Base-by-base conservation (phyloP, 2,888 invertebrate genomes). In the Podotricha telesiphe region DNA sequence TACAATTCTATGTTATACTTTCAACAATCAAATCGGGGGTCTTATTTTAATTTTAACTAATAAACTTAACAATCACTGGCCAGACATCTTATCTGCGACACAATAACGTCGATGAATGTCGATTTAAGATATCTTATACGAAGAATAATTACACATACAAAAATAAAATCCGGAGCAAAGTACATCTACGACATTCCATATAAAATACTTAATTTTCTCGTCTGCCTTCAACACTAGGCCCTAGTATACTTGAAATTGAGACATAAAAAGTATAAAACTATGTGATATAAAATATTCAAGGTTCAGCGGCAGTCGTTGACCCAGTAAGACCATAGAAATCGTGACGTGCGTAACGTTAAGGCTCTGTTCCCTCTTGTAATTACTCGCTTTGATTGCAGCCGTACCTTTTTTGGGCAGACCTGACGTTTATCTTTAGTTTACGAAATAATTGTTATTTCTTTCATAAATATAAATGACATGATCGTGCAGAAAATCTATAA, bases 281-380 rank as follows among this genome's bases (percentile, higher is more conserved):
- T 76, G 82, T 82, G 81, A 74, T 77, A 78, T 77, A 77, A 65
- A 74, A 76, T 70, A 76, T 76, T 70, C 79, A 80, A 82, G 79
- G 79, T 77, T 77, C 75, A 71, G 53, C 71, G 71, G 67, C 71
- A 79, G 82, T 80, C 82, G 85, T 84, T 84, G 87, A 82, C 86
- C 87, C 78, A 85, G 77, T 84, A 80, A 74, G 76, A 76, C 77
- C 76, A 78, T 79, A 77, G 79, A 79, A 85, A 78, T 80, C 84
- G 82, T 85, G 85, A 82, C 82, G 82, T 69, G 73, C 74, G 63
- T 77, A 75, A 77, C 76, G 76, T 77, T 79, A 81, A 80, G 79
- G 82, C 82, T 82, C 63, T 59, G 66, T 69, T 67, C 79, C 78
- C 68, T 65, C 48, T 67, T 67, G 68, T 73, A 64, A 73, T 70